Conservation (phyloP, 2,888 invertebrate species). For the Blastobasis lacticolella region DNA sequence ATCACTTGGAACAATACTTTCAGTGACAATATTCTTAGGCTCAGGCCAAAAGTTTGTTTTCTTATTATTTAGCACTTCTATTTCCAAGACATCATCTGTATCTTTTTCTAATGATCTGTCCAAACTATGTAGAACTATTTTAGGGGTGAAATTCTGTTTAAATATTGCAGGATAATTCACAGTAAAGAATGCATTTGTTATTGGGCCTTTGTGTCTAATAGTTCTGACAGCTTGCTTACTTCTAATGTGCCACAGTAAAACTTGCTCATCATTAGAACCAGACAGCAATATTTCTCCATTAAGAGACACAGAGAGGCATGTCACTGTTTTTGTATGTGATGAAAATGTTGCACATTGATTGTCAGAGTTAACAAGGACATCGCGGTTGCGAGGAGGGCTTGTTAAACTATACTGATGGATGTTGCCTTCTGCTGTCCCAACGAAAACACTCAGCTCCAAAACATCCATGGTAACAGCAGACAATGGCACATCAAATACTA, state of each 20-base stretch:
- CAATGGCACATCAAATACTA: constrained; percentile 82
- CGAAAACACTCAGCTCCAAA: constrained; percentile 80
- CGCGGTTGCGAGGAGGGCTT: constrained; percentile 78
- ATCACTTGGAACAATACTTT: constrained; percentile 22
- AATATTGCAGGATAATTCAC: constrained; percentile 75
- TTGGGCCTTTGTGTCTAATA: constrained; percentile 81
- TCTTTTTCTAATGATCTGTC: constrained; percentile 76
- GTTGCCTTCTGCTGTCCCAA: constrained; percentile 82
- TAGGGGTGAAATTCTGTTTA: constrained; percentile 73
- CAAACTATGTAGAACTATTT: constrained; percentile 73
- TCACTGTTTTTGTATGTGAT: constrained; percentile 81
- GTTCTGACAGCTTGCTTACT: constrained; percentile 83
- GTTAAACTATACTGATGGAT: constrained; percentile 81
- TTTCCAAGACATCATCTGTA: constrained; percentile 56
- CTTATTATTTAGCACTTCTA: constrained; percentile 49
- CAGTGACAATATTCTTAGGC: constrained; percentile 14
- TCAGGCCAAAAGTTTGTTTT: constrained; percentile 59
- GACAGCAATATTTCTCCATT: constrained; percentile 83
- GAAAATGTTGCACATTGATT: constrained; percentile 67
- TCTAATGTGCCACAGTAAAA: constrained; percentile 86
- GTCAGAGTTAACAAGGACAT: constrained; percentile 76
- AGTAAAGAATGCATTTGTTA: constrained; percentile 82
- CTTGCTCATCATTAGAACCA: constrained; percentile 82
- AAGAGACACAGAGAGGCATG: constrained; percentile 81
- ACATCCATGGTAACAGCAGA: constrained; percentile 80